A percentile compares a stretch with the other conserved stretches of the same genome.
Evolutionary conservation across 2,113 vertebrate species (phyloP).

Genomic region (Pungitius pungitius): DNA sequence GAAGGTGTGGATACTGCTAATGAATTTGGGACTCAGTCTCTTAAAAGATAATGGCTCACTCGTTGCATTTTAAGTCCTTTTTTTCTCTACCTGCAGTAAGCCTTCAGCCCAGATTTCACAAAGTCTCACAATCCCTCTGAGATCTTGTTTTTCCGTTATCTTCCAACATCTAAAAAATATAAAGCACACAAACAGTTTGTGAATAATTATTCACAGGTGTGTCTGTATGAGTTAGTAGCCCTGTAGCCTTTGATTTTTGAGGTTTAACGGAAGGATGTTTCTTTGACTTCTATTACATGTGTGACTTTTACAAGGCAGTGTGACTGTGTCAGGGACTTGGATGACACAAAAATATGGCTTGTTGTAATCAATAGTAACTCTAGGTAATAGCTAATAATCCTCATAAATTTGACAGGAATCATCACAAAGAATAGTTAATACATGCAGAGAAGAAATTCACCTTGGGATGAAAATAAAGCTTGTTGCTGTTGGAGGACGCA

Average conservation of each 20-base stretch:
- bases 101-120: too few relatives aligned
- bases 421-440: background rate
- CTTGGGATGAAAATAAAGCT: background rate
- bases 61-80: background rate
- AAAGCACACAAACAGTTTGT: background rate
- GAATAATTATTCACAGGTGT: background rate
- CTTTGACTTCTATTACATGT: background rate
- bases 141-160: background rate
- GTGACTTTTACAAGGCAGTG: background rate
- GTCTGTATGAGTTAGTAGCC: background rate
- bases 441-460: conserved; percentile 1
- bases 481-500: conserved; percentile 22
- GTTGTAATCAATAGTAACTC: conserved; percentile 1
- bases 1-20: conserved; percentile 8
- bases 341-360: conserved; percentile 14
- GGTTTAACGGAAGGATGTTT: background rate
- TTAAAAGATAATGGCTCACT: conserved; percentile 5
- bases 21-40: background rate
- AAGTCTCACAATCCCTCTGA: too few relatives aligned
- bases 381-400: conserved; percentile 37
- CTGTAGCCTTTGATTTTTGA: background rate
- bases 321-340: background rate
- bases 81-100: background rate
- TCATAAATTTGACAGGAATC: conserved; percentile 34
- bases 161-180: background rate